Evolutionary conservation across 1,140 invertebrate species (phyloP), one percentile per base, ranked within the genome.

Genomic region (Bombus terrestris): DNA sequence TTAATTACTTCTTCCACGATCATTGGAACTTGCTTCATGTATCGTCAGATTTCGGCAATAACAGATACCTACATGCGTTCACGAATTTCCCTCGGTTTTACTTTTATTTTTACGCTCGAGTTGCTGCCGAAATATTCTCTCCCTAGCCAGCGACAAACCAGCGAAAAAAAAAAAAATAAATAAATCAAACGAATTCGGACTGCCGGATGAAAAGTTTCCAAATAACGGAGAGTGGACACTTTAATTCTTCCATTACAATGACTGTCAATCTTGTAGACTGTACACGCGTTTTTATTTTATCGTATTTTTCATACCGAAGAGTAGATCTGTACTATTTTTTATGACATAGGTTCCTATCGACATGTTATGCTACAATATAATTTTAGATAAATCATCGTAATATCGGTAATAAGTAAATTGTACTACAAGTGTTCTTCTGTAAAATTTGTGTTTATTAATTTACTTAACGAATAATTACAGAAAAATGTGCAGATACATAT

Each of bases 231-330:
- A 90, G 83, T 82, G 86, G 86, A 81, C 81, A 88, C 83, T 90
- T 88, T 90, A 86, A 90, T 90, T 90, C 89, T 86, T 90, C 89
- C 83, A 90, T 90, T 89, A 89, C 88, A 90, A 87, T 89, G 81
- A 89, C 81, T 83, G 68, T 77, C 81, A 80, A 87, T 87, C 78
- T 74, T 73, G 39, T 25, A 37, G 39, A 43, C 68, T 47, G 41
- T 12, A 39, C 25, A 64, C 76, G 47, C 47, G 66, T 80, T 86
- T 80, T 84, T 37, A 75, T 76, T 77, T 83, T 64, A 32, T 25
- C 37, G 69, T 81, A 88, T 86, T 82, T 89, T 86, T 37, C 39
- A 64, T 72, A 78, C 37, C 53, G 39, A 5, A 28, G 8, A 13
- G 9, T 53, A 72, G 39, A 28, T 62, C 6, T 39, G 28, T 13